Evolutionary conservation across 2,888 invertebrate species (phyloP).

Genomic region (Drosophila ezoana): DNA sequence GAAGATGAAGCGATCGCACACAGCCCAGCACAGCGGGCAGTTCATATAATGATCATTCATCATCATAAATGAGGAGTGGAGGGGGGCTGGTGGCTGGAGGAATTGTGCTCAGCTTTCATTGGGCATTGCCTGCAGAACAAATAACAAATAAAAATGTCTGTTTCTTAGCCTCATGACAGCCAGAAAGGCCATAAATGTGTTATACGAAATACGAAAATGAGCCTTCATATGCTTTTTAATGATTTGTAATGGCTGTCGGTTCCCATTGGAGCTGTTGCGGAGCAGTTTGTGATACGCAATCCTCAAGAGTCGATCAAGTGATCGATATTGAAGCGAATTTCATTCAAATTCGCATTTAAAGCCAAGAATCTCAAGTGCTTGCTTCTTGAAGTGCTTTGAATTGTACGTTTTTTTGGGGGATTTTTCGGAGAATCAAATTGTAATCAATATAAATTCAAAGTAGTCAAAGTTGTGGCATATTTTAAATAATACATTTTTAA

Average conservation of each 20-base stretch:
- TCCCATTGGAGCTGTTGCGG: constrained; percentile 1
- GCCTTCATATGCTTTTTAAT: constrained; percentile 46
- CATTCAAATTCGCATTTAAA: constrained; percentile 9
- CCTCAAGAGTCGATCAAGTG: constrained; percentile 33
- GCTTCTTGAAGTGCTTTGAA: constrained; percentile 3
- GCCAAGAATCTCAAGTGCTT: constrained; percentile 9
- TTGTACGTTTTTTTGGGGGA: neutral
- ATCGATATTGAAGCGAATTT: constrained; percentile 42
- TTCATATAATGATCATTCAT: constrained; percentile 73
- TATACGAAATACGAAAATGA: constrained; percentile 35
- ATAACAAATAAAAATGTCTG: constrained; percentile 75
- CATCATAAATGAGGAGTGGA: constrained; percentile 32
- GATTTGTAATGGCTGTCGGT: constrained; percentile 64
- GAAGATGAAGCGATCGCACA: constrained; percentile 55
- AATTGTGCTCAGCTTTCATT: constrained; percentile 57
- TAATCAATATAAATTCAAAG: neutral
- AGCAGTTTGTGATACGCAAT: constrained; percentile 6
- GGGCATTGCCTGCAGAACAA: constrained; percentile 55
- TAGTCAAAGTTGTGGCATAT: too few species aligned
- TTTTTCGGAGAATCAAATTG: neutral
- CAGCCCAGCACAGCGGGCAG: constrained; percentile 50
- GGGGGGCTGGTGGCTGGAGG: neutral
- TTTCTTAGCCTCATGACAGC: constrained; percentile 62
- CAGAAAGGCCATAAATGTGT: constrained; percentile 57
- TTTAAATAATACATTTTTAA: too few species aligned